These are phyloP conservation scores for Eupithecia subfuscata DNA, from an alignment of 2,888 invertebrate genomes.

Conservation along the genomic window DNA sequence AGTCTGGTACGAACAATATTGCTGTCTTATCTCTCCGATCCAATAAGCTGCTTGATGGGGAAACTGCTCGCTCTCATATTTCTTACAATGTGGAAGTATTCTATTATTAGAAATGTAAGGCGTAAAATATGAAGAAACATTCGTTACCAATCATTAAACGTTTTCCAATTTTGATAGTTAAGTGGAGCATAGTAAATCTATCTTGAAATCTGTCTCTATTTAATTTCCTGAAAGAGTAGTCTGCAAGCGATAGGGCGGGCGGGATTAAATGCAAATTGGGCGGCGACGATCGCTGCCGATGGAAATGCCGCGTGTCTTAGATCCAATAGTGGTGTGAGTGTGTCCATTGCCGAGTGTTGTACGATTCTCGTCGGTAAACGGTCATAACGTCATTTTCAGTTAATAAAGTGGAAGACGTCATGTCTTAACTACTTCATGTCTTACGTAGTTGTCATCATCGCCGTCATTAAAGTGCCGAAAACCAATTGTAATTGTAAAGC, in stretches of 20 bases:
- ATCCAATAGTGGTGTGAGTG: conserved; percentile 20
- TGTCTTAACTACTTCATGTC: background rate
- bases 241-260: conserved; percentile 11
- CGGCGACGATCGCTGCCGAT: conserved; percentile 24
- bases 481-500: background rate
- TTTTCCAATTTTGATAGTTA: background rate
- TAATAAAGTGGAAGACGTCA: background rate
- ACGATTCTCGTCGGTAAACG: background rate
- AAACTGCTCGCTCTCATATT: conserved; percentile 7
- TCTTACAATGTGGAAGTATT: background rate
- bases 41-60: conserved; percentile 10
- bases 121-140: background rate
- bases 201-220: conserved; percentile 15
- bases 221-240: conserved; percentile 27
- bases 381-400: background rate
- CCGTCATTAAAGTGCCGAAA: background rate
- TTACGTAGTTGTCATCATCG: background rate
- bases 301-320: conserved; percentile 23
- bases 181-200: background rate
- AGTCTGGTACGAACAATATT: conserved; percentile 10
- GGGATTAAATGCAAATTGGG: conserved; percentile 37
- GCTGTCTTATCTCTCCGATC: conserved; percentile 9
- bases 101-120: background rate
- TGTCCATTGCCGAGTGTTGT: background rate
- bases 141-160: background rate